Base-by-base conservation (phyloP, 2,113 vertebrate species). In the Microtus oregoni region DNA sequence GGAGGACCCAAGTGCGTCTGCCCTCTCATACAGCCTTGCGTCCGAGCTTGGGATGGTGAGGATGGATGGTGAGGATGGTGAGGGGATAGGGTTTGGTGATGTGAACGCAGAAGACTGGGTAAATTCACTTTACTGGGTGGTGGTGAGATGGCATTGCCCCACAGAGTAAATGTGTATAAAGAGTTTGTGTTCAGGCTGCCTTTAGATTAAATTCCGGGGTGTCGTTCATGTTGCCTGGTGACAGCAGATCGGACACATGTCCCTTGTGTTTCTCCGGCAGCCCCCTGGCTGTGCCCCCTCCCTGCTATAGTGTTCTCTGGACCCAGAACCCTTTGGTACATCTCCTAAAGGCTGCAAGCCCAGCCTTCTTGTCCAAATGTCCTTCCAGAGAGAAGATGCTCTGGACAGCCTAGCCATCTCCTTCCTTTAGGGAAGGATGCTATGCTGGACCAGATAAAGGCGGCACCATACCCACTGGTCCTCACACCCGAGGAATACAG, bases 131-230 rank as follows among this genome's bases (percentile, higher is more conserved):
- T 35, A 68, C 68, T 9, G 1, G 17, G 17, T 10, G 35, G 70
- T 52, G 20, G 5, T 55, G 14, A 35, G 15, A 17, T 35, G 41
- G 6, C 14, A 15, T 30, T 55, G 38, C n/a, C 19, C 22, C 4
- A 0, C 9, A 35, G 83, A 93, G 17, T 0, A 4, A 19, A 41
- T 38, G 9, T 0, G 0, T 38, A 20, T 35, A 0, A 0, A n/a
- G 63, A 41, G 17, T 10, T 7, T 38, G 32, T 41, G 14, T 9
- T 0, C 0, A 58, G 1, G 7, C 6, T 24, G 75, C 82, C 24
- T 32, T 41, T 24, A 10, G 85, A 68, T 68, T 26, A 22, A 50
- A 83, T 55, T 38, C 9, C 11, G 41, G 3, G 17, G 2, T 20
- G 22, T 70, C 8, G 8, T 44, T 55, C 24, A 2, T 0, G 9